Base-by-base conservation (phyloP, 2,113 vertebrate genomes). In the Gyps fulvus region DNA sequence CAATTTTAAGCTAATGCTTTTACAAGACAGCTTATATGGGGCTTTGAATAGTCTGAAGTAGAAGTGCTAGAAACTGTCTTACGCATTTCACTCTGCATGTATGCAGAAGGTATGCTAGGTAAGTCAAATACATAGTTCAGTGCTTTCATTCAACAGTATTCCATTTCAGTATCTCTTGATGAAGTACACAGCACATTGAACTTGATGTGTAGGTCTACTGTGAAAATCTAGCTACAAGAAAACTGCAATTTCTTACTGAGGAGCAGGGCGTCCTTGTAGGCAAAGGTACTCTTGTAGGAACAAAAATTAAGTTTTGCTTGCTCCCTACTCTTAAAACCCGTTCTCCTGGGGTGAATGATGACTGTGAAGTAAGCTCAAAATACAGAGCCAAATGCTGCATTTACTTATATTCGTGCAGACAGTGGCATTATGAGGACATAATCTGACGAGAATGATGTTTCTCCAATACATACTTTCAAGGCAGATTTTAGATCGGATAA, bases 351-450 rank as follows among this genome's bases (percentile, higher is more conserved):
- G 59, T 96, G 94, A 97, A 66, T 95, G 84, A 96, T 94, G 93
- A 83, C 90, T 95, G 67, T 96, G 96, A 95, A 92, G 91, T 97
- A 95, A 96, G 96, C 95, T 89, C 36, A 27, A 90, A 90, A 80
- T 80, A 76, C 70, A 67, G 94, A 94, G 94, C 95, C 93, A 97
- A 97, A 83, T 92, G 71, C 74, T 95, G 73, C 90, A 94, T 94
- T 96, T 95, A 95, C 93, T 95, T 95, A 85, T 80, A 89, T 95
- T 97, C 93, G 87, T 91, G 87, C 83, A 94, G 90, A 97, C 94
- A 96, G 89, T 82, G 77, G 83, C 89, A 65, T 90, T 95, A 93
- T 86, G 92, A 96, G 89, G 66, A 89, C 92, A 90, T 90, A 89
- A 93, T 97, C 88, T 92, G 70, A 95, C 74, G 72, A 89, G 95